Conservation (phyloP, 2,797 vertebrate species). For the Thamnophis elegans region DNA sequence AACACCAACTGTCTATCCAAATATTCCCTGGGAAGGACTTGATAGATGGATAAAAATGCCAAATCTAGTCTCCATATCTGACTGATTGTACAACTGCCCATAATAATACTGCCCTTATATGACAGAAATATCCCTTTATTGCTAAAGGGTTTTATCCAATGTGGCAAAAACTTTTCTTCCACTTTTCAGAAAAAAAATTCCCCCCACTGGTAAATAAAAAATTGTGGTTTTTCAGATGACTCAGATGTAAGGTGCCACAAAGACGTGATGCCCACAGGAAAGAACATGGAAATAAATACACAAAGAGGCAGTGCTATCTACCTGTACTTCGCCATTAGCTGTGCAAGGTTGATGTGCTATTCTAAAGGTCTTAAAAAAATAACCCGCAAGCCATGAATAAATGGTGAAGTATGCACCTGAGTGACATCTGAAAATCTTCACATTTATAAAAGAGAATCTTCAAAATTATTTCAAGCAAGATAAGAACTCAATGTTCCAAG, state of each 20-base stretch:
- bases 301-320: not conserved
- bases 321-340: not conserved
- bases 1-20: not conserved
- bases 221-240: not conserved
- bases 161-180: not conserved
- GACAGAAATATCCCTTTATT: not conserved
- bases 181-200: not conserved
- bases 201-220: not conserved
- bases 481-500: not conserved
- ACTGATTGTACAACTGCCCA: not conserved
- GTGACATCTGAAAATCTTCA: not conserved
- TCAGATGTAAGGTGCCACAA: not conserved
- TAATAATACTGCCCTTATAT: not conserved
- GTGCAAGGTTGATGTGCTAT: not conserved
- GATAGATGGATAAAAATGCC: not conserved
- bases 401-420: not conserved
- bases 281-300: not conserved
- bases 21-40: not conserved
- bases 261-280: not conserved
- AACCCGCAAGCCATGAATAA: not conserved
- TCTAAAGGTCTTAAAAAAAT: not conserved
- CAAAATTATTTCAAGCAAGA: not conserved
- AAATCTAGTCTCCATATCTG: not conserved
- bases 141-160: not conserved
- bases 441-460: not conserved